Percentiles rank a stretch among this genome's conserved stretches.
These are phyloP conservation scores for Habropoda laboriosa DNA, from an alignment of 1,140 invertebrate species.

Conservation along the genomic window DNA sequence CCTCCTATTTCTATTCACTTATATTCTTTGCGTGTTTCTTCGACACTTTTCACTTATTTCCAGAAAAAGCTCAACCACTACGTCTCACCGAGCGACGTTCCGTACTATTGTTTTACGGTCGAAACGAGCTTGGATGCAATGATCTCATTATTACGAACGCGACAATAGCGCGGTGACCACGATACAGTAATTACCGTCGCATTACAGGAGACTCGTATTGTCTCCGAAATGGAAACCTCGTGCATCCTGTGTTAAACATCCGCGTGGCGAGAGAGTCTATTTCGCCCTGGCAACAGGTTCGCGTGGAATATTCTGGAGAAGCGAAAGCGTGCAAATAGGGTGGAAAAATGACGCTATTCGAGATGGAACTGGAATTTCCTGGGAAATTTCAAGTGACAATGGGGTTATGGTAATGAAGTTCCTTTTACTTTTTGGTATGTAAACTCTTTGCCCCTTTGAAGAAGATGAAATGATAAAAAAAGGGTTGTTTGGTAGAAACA, in stretches of 20 bases:
- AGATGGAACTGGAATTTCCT: too few species aligned
- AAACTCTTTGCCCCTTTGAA: too few species aligned
- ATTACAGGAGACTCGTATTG: neutral
- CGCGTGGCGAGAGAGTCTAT: neutral
- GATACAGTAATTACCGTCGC: conserved; percentile 13
- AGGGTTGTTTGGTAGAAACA: too few species aligned
- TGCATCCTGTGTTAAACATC: neutral
- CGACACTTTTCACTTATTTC: too few species aligned
- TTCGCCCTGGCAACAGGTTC: conserved; percentile 23
- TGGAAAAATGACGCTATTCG: too few species aligned
- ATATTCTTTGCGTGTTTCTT: too few species aligned
- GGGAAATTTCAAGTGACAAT: too few species aligned
- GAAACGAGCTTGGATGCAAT: neutral
- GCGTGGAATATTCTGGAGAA: too few species aligned
- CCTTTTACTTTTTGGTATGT: too few species aligned
- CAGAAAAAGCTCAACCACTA: neutral
- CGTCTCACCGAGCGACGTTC: neutral
- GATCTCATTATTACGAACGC: neutral
- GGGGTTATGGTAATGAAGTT: too few species aligned
- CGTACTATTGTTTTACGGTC: neutral
- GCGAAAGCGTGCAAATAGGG: too few species aligned
- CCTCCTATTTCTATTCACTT: neutral
- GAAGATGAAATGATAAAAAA: too few species aligned
- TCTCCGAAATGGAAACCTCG: neutral
- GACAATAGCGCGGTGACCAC: neutral